Base-by-base conservation (phyloP, 2,797 vertebrate genomes). In the Myoxocephalus aenaeus region DNA sequence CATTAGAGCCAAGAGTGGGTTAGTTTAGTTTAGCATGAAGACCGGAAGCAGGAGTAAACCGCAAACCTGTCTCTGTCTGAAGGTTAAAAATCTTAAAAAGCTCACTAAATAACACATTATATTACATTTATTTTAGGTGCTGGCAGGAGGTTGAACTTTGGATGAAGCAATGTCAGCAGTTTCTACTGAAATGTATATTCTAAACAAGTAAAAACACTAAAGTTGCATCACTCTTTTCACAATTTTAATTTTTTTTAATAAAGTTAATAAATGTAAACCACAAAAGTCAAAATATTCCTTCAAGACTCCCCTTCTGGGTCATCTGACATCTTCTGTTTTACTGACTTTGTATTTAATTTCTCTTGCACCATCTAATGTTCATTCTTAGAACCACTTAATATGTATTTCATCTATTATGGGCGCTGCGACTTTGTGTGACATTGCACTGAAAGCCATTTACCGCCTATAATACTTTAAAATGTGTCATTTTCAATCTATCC, bases 371-470 rank as follows among this genome's bases (percentile, higher is more conserved):
- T 65, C 29, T 48, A 14, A 70, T 38, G 56, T 50, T 20, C 29
- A 66, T 51, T 65, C 34, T 25, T 14, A 20, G 44, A 14, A 62
- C n/a, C 40, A 40, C 27, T 22, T 6, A 44, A 67, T 69, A 46
- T 79, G 50, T 63, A 77, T 70, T 58, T 70, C 62, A 46, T 76
- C 48, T 62, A 73, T 59, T 42, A 61, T 56, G 44, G 54, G 8
- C 42, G 15, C 38, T 67, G 65, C 62, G 54, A 81, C 44, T 63
- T 25, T 68, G 3, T 48, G 2, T 48, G 73, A 54, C 48, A 65
- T 63, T 76, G 61, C 38, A 40, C 72, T 77, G 64, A 64, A 77
- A 77, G 78, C 68, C 25, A 65, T 80, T 79, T 79, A 71, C 61
- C 75, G n/a, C 20, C 22, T 63, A 63, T 71, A 69, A 79, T 77